Evolutionary conservation across 2,888 invertebrate genomes (phyloP).

Genomic region (Drosophila ochracea): DNA sequence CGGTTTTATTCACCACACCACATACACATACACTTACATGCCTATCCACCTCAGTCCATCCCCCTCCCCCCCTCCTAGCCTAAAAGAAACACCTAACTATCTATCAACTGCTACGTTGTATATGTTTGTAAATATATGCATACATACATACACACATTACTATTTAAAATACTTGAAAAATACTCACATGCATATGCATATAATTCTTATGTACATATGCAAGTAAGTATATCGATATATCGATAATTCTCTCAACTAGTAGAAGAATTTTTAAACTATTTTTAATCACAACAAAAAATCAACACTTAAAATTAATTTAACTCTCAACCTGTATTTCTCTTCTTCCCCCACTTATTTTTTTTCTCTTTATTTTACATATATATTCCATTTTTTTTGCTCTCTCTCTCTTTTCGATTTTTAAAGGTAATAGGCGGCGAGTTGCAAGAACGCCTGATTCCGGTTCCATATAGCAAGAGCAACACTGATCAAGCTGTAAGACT

Average conservation of each 20-base stretch:
- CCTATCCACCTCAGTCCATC: neutral
- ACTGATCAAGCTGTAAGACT: conserved; percentile 99
- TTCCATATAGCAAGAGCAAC: conserved; percentile 99
- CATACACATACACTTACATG: neutral
- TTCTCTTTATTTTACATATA: conserved; percentile 84
- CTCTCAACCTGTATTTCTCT: conserved; percentile 6
- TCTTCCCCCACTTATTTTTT: conserved; percentile 85
- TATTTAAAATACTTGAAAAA: neutral
- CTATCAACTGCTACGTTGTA: neutral
- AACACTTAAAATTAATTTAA: neutral
- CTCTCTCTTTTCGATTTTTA: conserved; percentile 86
- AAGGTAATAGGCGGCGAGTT: conserved; percentile 99
- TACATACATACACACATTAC: neutral
- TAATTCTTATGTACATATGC: conserved; percentile 4
- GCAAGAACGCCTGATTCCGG: conserved; percentile 99
- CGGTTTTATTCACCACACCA: neutral
- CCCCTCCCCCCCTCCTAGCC: neutral
- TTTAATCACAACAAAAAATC: neutral
- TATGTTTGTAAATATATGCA: neutral
- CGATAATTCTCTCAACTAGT: neutral
- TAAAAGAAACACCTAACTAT: neutral
- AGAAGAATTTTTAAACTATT: neutral
- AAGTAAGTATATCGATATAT: conserved; percentile 2
- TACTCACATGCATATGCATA: conserved; percentile 4
- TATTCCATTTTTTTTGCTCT: conserved; percentile 81